Base-by-base conservation (phyloP, 2,888 invertebrate species). In the Drosophila cognata region DNA sequence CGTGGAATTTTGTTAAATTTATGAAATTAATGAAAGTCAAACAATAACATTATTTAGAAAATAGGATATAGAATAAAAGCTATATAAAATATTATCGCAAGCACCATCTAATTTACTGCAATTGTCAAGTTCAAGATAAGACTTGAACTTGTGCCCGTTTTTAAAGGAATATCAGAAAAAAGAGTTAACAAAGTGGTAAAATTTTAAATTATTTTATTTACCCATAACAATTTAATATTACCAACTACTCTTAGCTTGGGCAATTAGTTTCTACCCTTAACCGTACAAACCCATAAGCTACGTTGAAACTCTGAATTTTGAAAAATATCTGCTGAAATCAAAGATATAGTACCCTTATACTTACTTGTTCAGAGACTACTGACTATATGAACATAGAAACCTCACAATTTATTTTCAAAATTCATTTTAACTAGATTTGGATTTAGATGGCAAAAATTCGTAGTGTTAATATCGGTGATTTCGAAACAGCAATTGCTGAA, bases 401-500 rank as follows among this genome's bases (percentile, higher is more conserved):
- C 79, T 38, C 36, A 5, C 4, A 25, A 5, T 41, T 48, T 41
- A 21, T 50, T 21, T 63, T 85, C 83, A 51, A 85, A 85, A 88
- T 74, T 75, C 43, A 28, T 52, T 55, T 31, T 29, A 43, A 18
- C 21, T 16, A 4, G 28, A 18, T 8, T 25, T 38, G 1, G 10
- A 25, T 60, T 55, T 11, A 61, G 21, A 83, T 83, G 83, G 72
- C 56, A 28, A 38, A 41, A 11, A 33, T n/a, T 5, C 18, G 28
- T 10, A 55, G n/a, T 35, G 25, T 25, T n/a, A 62, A 65, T 29
- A 25, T 75, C 0, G 94, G 94, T 0, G 95, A 96, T 92, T 96
- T 96, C 92, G 96, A 96, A 89, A 94, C 94, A 8, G 96, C 96
- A 0, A 95, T 96, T 48, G 93, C 94, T 0, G 95, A 94, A 16